Conservation (phyloP, 2,797 vertebrate genomes). For the Limosa lapponica region DNA sequence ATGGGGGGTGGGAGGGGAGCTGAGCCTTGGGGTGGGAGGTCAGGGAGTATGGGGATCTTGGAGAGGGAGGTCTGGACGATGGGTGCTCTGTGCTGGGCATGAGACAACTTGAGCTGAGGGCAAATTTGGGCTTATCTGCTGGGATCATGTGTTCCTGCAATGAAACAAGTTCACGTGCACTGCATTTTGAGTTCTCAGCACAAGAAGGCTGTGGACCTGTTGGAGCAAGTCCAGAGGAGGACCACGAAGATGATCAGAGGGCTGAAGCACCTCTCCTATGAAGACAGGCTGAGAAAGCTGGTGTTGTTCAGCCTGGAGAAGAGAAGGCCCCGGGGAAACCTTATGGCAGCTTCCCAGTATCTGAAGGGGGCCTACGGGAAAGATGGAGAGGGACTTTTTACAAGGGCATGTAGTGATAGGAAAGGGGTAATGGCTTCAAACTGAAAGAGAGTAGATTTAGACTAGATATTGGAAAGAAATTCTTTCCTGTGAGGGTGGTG, state of each 20-base stretch:
- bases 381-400: not conserved
- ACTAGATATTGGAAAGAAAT: not conserved
- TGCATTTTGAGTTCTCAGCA: not conserved
- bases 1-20: too few relatives aligned
- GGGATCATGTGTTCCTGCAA: not conserved
- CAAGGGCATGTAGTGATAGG: not conserved
- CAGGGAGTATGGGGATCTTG: rapidly evolving
- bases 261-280: not conserved
- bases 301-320: not conserved
- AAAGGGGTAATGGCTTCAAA: not conserved
- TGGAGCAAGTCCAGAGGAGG: not conserved
- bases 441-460: not conserved
- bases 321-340: not conserved
- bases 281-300: not conserved
- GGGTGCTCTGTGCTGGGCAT: not conserved
- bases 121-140: not conserved
- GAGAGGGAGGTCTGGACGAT: not conserved
- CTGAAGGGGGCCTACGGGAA: not conserved
- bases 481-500: not conserved
- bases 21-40: not conserved
- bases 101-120: not conserved
- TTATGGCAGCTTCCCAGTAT: not conserved
- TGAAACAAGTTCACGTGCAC: not conserved
- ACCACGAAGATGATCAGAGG: not conserved
- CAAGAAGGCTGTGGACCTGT: not conserved